Evolutionary conservation across 2,113 vertebrate species (phyloP).

Genomic region (Microcebus tavaratra): DNA sequence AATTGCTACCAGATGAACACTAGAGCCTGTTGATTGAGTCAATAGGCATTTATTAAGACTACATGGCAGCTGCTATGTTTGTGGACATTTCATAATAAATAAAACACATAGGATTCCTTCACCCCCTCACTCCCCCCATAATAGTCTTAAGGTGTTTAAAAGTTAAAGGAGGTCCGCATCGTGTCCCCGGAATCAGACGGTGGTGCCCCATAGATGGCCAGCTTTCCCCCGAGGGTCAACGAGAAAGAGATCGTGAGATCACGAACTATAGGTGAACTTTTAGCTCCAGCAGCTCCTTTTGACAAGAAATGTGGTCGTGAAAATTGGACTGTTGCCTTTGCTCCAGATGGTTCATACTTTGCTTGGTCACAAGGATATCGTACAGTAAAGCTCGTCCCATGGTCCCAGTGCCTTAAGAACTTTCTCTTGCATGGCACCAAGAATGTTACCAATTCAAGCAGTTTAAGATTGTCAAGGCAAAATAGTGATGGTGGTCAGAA

Average conservation of each 20-base stretch:
- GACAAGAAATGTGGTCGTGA: conserved; percentile 98
- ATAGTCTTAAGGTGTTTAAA: conserved; percentile 20
- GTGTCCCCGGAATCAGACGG: conserved; percentile 73
- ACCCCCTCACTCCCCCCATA: too few species aligned
- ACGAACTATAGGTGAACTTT: conserved; percentile 94
- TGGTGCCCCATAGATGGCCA: conserved; percentile 95
- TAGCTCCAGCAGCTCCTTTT: conserved; percentile 94
- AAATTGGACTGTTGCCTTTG: conserved; percentile 97
- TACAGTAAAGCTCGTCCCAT: conserved; percentile 95
- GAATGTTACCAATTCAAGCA: conserved; percentile 83
- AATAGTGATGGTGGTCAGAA: conserved; percentile 82
- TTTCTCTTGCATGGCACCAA: conserved; percentile 88
- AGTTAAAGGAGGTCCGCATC: conserved; percentile 45
- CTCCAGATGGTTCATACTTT: conserved; percentile 98
- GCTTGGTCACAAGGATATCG: conserved; percentile 99
- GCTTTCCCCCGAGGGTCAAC: conserved; percentile 96
- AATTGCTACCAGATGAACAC: background rate
- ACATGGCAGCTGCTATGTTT: background rate
- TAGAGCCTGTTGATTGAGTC: background rate
- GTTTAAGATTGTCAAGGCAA: conserved; percentile 84
- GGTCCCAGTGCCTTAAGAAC: conserved; percentile 93
- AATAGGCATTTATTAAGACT: conserved; percentile 17
- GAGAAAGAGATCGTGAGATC: conserved; percentile 96
- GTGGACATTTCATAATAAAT: conserved; percentile 6
- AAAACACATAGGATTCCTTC: background rate